Conservation (phyloP, 2,888 invertebrate species). For the Clanis bilineata region DNA sequence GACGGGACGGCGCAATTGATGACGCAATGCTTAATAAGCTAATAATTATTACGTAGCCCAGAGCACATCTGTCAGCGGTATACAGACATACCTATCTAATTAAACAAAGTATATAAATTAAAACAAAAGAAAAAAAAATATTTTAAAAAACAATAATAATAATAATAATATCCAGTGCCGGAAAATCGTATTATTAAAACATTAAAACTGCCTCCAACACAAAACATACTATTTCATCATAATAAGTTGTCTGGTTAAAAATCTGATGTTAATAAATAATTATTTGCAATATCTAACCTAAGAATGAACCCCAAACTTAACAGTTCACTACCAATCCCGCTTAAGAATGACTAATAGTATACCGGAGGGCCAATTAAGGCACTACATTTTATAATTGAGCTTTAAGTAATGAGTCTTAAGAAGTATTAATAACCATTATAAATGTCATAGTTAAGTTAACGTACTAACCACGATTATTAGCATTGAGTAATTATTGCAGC, state of each 20-base stretch:
- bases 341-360: not conserved
- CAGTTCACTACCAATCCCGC: not conserved
- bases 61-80: too few relatives aligned
- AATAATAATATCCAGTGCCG: too few relatives aligned
- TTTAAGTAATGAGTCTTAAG: not conserved
- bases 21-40: too few relatives aligned
- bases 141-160: too few relatives aligned
- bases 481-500: not conserved
- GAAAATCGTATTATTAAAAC: too few relatives aligned
- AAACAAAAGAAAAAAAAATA: too few relatives aligned
- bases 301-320: not conserved
- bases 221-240: too few relatives aligned
- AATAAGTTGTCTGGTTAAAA: not conserved
- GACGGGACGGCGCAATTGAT: too few relatives aligned
- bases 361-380: not conserved
- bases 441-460: not conserved
- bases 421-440: not conserved
- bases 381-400: not conserved
- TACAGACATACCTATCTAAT: too few relatives aligned
- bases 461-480: not conserved
- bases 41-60: too few relatives aligned
- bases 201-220: not conserved
- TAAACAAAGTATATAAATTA: too few relatives aligned
- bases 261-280: not conserved
- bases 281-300: not conserved